Evolutionary conservation across 2,888 invertebrate genomes (phyloP).

Genomic region (Cecidostiba fungosa): DNA sequence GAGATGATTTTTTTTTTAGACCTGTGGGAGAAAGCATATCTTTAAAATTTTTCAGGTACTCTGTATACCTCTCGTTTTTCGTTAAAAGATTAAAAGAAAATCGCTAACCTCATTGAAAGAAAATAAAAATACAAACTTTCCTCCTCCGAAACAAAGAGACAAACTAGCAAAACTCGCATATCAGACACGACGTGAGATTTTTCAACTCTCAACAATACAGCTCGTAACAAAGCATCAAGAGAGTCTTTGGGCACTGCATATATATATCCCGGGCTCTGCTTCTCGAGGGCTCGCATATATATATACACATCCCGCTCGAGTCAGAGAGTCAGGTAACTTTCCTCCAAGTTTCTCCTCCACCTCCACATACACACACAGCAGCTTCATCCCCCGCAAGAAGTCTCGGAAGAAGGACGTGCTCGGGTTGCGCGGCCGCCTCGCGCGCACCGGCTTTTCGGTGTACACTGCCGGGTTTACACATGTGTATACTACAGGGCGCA

Average conservation of each 20-base stretch:
- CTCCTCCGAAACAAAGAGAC: not conserved
- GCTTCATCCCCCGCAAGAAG: not conserved
- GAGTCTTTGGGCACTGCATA: not conserved
- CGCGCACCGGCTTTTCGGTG: slow-evolving; percentile 52
- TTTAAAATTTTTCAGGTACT: not conserved
- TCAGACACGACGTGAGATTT: slow-evolving; percentile 20
- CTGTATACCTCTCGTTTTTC: not conserved
- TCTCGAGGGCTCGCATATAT: slow-evolving; percentile 19
- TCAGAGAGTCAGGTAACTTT: slow-evolving; percentile 45
- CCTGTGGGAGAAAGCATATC: not conserved
- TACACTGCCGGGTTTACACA: slow-evolving; percentile 52
- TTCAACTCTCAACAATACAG: slow-evolving; percentile 40
- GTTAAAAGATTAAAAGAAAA: no score
- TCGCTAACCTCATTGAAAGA: no score
- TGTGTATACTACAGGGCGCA: slow-evolving; percentile 40
- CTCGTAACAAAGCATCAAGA: slow-evolving; percentile 6
- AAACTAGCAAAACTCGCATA: not conserved
- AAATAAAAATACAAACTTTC: not conserved
- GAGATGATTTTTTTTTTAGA: not conserved
- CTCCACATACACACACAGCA: no score
- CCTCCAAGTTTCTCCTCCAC: slow-evolving; percentile 11
- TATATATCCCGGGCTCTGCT: not conserved
- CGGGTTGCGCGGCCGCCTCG: slow-evolving; percentile 7
- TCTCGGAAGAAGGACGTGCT: slow-evolving; percentile 8
- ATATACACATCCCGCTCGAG: not conserved